phyloP scores from a whole-genome alignment of 2,888 invertebrate genomes.

The Oxyteleia sp. region DNA sequence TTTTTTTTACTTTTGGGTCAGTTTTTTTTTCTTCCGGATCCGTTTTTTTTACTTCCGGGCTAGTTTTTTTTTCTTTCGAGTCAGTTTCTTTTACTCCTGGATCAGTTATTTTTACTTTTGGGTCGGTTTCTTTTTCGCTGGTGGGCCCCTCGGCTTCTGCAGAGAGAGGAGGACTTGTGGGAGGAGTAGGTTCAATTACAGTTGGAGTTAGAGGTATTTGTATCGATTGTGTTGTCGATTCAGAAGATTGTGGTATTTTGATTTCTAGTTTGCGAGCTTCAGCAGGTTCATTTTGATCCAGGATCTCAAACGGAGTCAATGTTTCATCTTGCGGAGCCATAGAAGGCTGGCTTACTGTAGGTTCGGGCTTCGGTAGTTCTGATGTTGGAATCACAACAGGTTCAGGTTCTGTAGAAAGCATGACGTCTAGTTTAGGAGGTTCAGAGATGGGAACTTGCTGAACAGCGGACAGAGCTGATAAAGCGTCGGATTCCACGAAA shows the following conservation, averaged over 20 bases:
- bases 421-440: too few species aligned
- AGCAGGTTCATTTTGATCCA: too few species aligned
- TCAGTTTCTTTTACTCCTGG: conserved; percentile 73
- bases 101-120: conserved; percentile 66
- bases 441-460: too few species aligned
- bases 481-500: too few species aligned
- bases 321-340: too few species aligned
- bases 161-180: conserved; percentile 73
- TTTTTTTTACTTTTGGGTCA: conserved; percentile 70
- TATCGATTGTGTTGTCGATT: conserved; percentile 31
- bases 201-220: conserved; percentile 81
- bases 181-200: conserved; percentile 81
- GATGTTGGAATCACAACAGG: too few species aligned
- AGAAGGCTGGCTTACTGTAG: too few species aligned
- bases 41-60: conserved; percentile 69
- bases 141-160: conserved; percentile 42
- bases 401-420: too few species aligned
- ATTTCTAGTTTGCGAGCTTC: conserved; percentile 61
- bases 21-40: conserved; percentile 32
- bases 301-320: too few species aligned
- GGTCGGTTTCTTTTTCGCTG: conserved; percentile 51
- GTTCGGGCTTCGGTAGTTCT: too few species aligned
- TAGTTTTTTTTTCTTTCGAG: conserved; percentile 46
- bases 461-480: too few species aligned
- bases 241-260: conserved; percentile 50